Evolutionary conservation across 2,113 vertebrate genomes (phyloP).

Genomic region (Spea multiplicata): DNA sequence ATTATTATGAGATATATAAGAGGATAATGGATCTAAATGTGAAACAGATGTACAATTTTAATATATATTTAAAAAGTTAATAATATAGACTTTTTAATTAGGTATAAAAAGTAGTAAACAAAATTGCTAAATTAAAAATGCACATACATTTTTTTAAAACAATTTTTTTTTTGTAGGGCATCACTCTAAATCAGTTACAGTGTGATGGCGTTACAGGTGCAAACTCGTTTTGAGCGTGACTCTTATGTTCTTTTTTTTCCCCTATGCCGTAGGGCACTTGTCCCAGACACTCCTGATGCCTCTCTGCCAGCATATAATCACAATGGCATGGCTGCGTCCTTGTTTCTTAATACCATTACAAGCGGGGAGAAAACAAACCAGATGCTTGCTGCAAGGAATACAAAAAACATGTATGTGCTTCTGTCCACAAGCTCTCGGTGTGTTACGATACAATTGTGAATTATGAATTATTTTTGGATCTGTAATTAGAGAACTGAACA

Average conservation of each 20-base stretch:
- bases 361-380: slow-evolving; percentile 43
- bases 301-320: slow-evolving; percentile 43
- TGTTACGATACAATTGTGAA: slow-evolving; percentile 44
- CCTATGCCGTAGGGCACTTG: slow-evolving; percentile 36
- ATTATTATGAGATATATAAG: neutral
- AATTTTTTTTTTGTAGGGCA: no score
- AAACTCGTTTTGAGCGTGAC: slow-evolving; percentile 26
- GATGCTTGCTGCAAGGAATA: slow-evolving; percentile 42
- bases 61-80: slow-evolving; percentile 15
- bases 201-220: slow-evolving; percentile 40
- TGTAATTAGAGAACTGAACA: slow-evolving; percentile 46
- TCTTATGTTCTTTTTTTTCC: slow-evolving; percentile 22
- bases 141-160: slow-evolving; percentile 29
- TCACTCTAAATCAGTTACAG: no score
- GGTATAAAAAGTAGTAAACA: slow-evolving; percentile 20
- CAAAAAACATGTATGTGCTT: slow-evolving; percentile 43
- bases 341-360: slow-evolving; percentile 36
- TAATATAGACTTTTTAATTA: slow-evolving; percentile 14
- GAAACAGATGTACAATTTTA: slow-evolving; percentile 15
- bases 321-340: slow-evolving; percentile 34
- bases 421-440: slow-evolving; percentile 21
- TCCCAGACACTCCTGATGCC: slow-evolving; percentile 41
- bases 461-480: slow-evolving; percentile 44
- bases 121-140: slow-evolving; percentile 31
- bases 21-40: neutral